Evolutionary conservation across 2,888 invertebrate species (phyloP).

Genomic region (Drosophila setosimentum): DNA sequence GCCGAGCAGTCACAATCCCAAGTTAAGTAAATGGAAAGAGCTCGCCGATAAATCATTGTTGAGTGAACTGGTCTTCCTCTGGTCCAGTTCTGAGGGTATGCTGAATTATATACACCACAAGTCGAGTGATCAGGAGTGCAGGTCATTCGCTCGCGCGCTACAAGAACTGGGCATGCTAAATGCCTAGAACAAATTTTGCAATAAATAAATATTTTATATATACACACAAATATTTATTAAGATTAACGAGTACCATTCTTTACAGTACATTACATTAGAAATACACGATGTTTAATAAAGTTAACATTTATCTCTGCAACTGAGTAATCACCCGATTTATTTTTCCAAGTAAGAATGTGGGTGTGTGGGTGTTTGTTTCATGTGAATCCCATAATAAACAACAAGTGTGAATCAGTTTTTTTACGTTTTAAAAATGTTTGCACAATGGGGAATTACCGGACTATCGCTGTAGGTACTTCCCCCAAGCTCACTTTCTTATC

Average conservation of each 20-base stretch:
- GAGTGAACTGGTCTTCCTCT: slow-evolving; percentile 86
- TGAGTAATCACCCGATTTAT: slow-evolving; percentile 22
- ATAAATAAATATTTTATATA: not conserved
- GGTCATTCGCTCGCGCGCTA: slow-evolving; percentile 61
- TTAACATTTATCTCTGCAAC: slow-evolving; percentile 8
- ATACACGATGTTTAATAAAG: slow-evolving; percentile 29
- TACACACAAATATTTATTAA: not conserved
- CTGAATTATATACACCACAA: slow-evolving; percentile 85
- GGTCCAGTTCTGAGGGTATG: slow-evolving; percentile 87
- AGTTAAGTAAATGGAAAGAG: slow-evolving; percentile 87
- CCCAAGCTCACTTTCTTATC: slow-evolving; percentile 13
- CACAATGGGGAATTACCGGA: slow-evolving; percentile 35
- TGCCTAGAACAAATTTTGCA: slow-evolving; percentile 14
- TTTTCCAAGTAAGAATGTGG: not conserved
- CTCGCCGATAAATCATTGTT: slow-evolving; percentile 87
- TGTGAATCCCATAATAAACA: not conserved
- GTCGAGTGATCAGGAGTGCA: slow-evolving; percentile 52
- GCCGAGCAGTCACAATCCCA: slow-evolving; percentile 22
- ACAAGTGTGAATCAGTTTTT: slow-evolving; percentile 27
- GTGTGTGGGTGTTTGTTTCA: not conserved
- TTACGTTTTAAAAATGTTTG: not conserved
- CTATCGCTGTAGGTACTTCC: slow-evolving; percentile 33
- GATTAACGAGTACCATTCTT: not conserved
- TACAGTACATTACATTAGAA: not conserved
- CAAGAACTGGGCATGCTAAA: slow-evolving; percentile 52